Percentiles rank a stretch among this genome's conserved stretches.
Conservation (phyloP, 2,888 invertebrate genomes). For the Vandiemenella viatica region DNA sequence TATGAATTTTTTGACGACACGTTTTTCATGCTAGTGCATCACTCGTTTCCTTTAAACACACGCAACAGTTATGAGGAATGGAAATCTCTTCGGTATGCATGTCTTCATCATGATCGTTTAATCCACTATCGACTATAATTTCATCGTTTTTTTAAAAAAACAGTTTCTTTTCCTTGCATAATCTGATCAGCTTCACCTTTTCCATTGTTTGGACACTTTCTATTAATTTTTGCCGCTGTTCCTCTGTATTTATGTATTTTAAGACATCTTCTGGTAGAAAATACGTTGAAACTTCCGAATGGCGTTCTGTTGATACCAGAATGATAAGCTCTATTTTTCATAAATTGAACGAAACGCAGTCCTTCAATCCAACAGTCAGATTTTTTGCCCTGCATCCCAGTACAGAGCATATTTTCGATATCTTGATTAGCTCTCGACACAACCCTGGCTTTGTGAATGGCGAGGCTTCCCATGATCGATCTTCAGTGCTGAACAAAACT, state of each 20-base stretch:
- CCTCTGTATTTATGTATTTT: not conserved
- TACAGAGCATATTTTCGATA: not conserved
- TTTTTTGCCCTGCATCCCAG: not conserved
- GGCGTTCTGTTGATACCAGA: not conserved
- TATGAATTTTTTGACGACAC: not conserved
- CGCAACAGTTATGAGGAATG: not conserved
- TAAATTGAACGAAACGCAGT: not conserved
- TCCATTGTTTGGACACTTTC: not conserved
- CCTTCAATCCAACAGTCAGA: not conserved
- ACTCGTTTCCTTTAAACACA: slow-evolving; percentile 1
- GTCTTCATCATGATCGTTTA: slow-evolving; percentile 1
- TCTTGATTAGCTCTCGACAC: not conserved
- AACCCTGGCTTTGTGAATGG: not conserved
- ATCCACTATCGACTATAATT: slow-evolving; percentile 1
- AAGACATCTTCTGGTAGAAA: not conserved
- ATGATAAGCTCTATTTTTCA: not conserved
- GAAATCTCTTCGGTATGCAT: not conserved
- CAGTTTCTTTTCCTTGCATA: not conserved
- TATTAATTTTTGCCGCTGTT: not conserved
- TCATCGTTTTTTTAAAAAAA: not conserved
- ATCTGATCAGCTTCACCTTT: not conserved
- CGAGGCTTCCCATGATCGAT: not conserved
- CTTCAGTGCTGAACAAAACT: not conserved
- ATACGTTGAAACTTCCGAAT: not conserved
- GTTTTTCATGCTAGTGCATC: not conserved